Base-by-base conservation (phyloP, 2,797 vertebrate genomes). In the Micrastur ruficollis region DNA sequence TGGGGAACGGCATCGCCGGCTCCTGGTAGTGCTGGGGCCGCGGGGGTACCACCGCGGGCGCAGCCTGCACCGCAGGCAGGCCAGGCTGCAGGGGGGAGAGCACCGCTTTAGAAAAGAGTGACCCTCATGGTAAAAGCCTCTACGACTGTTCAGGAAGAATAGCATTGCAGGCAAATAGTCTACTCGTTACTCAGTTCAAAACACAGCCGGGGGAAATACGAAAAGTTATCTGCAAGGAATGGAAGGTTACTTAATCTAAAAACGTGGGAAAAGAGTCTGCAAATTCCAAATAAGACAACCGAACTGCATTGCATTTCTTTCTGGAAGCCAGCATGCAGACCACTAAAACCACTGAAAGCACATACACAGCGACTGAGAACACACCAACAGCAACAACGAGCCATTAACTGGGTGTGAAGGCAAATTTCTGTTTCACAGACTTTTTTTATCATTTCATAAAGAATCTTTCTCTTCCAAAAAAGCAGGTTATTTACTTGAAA, bases 1-100 rank as follows among this genome's bases (percentile, higher is more conserved):
- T 75, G 0, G 98, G 75, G 49, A 98, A 98, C 1, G 95, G 96
- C 96, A 98, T 90, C 2, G 74, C 86, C 0, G 98, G 95, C 61
- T 98, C 98, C 73, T 98, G 98, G 95, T 97, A 98, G 96, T 96
- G 98, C 94, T 96, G 98, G 70, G 85, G 97, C 62, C 94, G 84
- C 44, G 71, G 96, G 59, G 98, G 55, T 36, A 91, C 82, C 84
- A 96, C 95, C 1, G 98, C 21, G 15, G 97, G 81, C 0, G 96
- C 80, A 5, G 94, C 50, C 2, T 96, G 97, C 81, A 96, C 92
- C 22, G 96, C 23, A 0, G 95, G 96, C 68, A 98, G 97, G 34
- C 97, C 97, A 38, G 98, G 97, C 98, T 98, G 97, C 6, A 13
- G 90, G 42, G 46, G 68, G 63, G 47, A 94, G 49, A 53, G 68